Conservation (phyloP, 2,113 vertebrate genomes). For the Oreotrochilus melanogaster region DNA sequence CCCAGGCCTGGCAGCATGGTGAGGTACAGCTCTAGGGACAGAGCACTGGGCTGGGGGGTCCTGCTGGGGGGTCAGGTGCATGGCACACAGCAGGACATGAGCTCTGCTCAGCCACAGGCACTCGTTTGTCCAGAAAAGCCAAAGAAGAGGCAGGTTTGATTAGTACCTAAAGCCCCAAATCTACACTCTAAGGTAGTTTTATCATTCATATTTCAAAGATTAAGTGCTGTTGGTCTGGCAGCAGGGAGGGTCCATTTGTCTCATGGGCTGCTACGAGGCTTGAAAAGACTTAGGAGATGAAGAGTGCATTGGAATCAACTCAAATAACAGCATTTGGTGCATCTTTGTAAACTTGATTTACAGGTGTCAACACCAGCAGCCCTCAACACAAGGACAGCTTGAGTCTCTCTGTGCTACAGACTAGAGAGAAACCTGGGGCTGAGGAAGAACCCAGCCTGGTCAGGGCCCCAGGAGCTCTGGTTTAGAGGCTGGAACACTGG, state of each 20-base stretch:
- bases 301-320: no score
- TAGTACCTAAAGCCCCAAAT: not conserved
- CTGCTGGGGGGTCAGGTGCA: fast-evolving
- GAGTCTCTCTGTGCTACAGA: no score
- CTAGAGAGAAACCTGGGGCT: no score
- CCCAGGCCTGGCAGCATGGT: not conserved
- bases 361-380: not conserved
- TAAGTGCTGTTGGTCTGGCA: not conserved
- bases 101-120: not conserved
- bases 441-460: no score
- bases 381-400: no score
- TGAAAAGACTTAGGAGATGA: not conserved
- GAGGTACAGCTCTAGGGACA: fast-evolving
- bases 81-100: not conserved
- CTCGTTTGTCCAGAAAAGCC: not conserved
- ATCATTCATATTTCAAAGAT: not conserved
- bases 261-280: not conserved
- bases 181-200: not conserved
- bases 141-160: not conserved
- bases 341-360: not conserved
- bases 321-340: no score
- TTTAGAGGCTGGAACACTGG: no score
- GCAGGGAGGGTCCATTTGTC: not conserved
- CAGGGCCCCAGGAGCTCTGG: no score
- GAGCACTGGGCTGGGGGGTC: not conserved